Evolutionary conservation across 2,797 vertebrate species (phyloP).

Genomic region (Xenops minutus): DNA sequence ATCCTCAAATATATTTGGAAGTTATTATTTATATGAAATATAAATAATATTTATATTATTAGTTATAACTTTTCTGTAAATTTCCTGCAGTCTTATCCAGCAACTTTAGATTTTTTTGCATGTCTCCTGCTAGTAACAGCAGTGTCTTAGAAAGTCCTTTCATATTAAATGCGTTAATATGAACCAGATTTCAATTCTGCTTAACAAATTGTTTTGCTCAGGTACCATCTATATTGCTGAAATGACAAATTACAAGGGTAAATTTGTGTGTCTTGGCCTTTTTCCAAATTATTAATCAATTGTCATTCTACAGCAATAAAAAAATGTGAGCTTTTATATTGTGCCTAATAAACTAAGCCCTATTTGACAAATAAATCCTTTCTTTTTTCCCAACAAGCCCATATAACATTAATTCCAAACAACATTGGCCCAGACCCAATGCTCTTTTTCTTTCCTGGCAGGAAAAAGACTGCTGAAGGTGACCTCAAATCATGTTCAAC

Average conservation of each 20-base stretch:
- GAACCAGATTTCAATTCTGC: background rate
- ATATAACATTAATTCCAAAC: background rate
- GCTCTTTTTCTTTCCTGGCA: background rate
- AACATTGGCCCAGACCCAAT: background rate
- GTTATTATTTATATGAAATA: background rate
- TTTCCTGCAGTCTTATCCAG: background rate
- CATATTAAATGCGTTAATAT: background rate
- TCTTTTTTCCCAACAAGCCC: background rate
- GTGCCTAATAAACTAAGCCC: background rate
- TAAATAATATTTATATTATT: too few relatives aligned
- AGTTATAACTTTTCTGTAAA: background rate
- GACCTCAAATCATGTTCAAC: background rate
- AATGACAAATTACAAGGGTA: background rate
- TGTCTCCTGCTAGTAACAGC: background rate
- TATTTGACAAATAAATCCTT: background rate
- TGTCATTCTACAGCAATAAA: background rate
- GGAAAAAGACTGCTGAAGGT: background rate
- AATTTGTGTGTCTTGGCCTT: background rate
- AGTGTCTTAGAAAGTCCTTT: background rate
- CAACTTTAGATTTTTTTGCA: background rate
- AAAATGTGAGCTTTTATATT: background rate
- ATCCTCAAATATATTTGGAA: background rate
- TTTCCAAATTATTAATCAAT: slow-evolving; percentile 33
- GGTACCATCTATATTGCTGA: background rate
- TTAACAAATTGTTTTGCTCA: background rate